phyloP scores from a whole-genome alignment of 2,888 invertebrate species.

The Epinotia brunnichana region DNA sequence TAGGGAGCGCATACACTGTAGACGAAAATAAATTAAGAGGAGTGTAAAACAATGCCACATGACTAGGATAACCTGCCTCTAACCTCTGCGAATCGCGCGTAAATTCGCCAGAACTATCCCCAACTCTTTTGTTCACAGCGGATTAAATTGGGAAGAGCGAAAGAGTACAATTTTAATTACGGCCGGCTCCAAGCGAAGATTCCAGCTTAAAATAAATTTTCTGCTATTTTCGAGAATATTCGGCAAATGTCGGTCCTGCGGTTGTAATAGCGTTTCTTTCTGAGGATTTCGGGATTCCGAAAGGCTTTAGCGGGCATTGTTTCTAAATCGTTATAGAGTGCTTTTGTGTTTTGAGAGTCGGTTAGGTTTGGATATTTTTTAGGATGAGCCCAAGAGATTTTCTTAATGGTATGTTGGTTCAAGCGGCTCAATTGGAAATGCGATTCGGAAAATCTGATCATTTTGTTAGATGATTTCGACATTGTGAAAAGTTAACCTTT shows the following conservation, averaged over 20 bases:
- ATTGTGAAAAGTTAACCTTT: not conserved
- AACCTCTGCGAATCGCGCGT: conserved; percentile 24
- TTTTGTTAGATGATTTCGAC: not conserved
- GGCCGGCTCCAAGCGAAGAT: conserved; percentile 40
- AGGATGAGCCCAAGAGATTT: conserved; percentile 31
- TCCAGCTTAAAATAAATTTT: conserved; percentile 54
- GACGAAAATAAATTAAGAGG: conserved; percentile 4
- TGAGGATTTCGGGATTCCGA: conserved; percentile 54
- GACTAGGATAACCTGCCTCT: conserved; percentile 26
- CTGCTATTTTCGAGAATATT: conserved; percentile 45
- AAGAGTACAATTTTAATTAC: conserved; percentile 51
- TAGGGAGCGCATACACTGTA: not conserved
- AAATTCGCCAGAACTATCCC: conserved; percentile 44
- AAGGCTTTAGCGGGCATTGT: conserved; percentile 59
- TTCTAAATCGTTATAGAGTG: conserved; percentile 58
- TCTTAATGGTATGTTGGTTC: conserved; percentile 19
- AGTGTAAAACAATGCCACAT: conserved; percentile 18
- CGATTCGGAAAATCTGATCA: not conserved
- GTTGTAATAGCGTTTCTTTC: conserved; percentile 61
- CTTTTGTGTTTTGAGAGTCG: conserved; percentile 58
- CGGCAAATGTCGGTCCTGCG: conserved; percentile 47
- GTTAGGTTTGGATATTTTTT: conserved; percentile 31
- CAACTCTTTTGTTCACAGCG: conserved; percentile 42
- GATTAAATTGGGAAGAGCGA: conserved; percentile 45
- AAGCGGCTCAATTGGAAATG: conserved; percentile 4